These are phyloP conservation scores for Lutjanus campechanus DNA, from an alignment of 2,797 vertebrate species.

Conservation along the genomic window DNA sequence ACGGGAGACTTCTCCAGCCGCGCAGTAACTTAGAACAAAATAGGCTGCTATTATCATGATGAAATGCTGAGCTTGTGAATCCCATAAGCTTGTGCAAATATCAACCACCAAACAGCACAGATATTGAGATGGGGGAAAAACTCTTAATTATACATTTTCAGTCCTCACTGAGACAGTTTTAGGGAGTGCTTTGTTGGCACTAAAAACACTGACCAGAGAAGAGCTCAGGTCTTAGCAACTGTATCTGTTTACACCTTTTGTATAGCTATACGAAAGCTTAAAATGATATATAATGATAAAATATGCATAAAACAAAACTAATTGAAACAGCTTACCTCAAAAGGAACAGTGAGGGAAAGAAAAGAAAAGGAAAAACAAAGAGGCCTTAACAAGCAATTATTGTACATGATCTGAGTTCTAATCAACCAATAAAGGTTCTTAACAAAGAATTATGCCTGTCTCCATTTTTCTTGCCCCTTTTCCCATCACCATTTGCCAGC, in stretches of 20 bases:
- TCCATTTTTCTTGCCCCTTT: neutral
- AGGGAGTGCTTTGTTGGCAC: slow-evolving; percentile 36
- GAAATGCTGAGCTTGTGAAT: slow-evolving; percentile 62
- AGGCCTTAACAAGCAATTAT: neutral
- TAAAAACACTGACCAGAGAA: slow-evolving; percentile 26
- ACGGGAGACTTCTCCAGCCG: slow-evolving; percentile 42
- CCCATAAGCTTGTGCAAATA: slow-evolving; percentile 53
- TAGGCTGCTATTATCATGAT: slow-evolving; percentile 57
- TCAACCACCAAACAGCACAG: slow-evolving; percentile 50
- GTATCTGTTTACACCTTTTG: slow-evolving; percentile 8
- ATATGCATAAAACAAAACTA: neutral
- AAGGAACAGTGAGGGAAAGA: neutral
- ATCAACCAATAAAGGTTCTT: neutral
- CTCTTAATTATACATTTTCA: slow-evolving; percentile 58
- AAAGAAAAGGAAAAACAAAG: neutral
- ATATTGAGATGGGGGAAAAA: slow-evolving; percentile 48
- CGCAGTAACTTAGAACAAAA: slow-evolving; percentile 55
- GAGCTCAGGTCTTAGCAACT: slow-evolving; percentile 9
- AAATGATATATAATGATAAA: neutral
- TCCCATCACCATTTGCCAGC: neutral
- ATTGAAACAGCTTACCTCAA: neutral
- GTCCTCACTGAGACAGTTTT: slow-evolving; percentile 22
- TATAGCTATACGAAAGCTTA: neutral
- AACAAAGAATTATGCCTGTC: neutral
- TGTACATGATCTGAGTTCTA: neutral